Evolutionary conservation across 1,140 invertebrate species (phyloP), one percentile per base, ranked within the genome.

Genomic region (Palaemon carinicauda): DNA sequence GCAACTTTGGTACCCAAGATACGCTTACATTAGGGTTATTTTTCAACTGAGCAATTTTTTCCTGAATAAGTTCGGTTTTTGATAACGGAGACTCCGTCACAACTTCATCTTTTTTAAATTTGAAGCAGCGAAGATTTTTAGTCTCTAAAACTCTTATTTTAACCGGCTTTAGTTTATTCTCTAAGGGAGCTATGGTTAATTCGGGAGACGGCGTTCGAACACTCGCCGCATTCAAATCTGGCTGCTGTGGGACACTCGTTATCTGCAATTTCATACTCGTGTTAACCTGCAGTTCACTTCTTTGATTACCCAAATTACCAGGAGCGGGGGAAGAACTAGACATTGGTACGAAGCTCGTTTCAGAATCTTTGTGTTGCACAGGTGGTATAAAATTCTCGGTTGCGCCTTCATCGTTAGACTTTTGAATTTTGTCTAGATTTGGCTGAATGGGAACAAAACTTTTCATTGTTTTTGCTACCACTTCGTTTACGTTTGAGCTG

Each of bases 21-120:
- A 86, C 33, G n/a, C 83, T 86, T n/a, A 86, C 83, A 56, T 80
- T n/a, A 3, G 83, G 83, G n/a, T 86, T 86, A 17, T 54, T 86
- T 41, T 80, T 79, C 54, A 86, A 74, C 51, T 86, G 56, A 15
- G 77, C 75, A 53, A 86, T 86, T 73, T 86, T 86, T 27, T 86
- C 60, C 78, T 15, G 31, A 15, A 86, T 74, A 7, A 80, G n/a
- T 21, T 86, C 77, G 31, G 15, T 56, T 31, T 33, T 54, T 9
- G 60, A 21, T 10, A 80, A 3, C 7, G 53, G 73, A 15, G 31
- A 31, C 9, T 79, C 24, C 51, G n/a, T 0, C 15, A 27, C 29
- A 41, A 41, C 12, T 53, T 85, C 33, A 50, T 31, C 50, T 9
- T 52, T 52, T 4, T n/a, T 19, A 14, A 73, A 24, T 29, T 29